These are phyloP conservation scores for Melopsittacus undulatus DNA, from an alignment of 2,797 vertebrate species.

Conservation along the genomic window DNA sequence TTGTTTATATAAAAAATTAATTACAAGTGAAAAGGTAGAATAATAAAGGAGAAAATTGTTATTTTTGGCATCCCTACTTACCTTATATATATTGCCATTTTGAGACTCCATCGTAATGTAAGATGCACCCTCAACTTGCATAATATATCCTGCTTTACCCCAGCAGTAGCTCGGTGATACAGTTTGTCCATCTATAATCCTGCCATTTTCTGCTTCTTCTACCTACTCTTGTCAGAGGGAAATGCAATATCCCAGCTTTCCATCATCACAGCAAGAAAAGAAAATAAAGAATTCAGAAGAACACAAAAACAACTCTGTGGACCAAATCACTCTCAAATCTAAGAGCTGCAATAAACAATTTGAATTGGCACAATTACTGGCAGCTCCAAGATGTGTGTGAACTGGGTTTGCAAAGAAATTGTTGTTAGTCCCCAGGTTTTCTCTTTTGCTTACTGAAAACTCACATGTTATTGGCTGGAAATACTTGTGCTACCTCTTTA, in stretches of 20 bases:
- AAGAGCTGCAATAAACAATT: neutral
- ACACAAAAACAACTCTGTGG: neutral
- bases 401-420: neutral
- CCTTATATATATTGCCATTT: constrained; percentile 55
- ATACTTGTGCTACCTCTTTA: neutral
- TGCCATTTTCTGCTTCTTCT: neutral
- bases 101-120: neutral
- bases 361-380: neutral
- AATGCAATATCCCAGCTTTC: neutral
- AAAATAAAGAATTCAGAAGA: neutral
- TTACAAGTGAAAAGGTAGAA: constrained; percentile 62
- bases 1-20: constrained; percentile 40
- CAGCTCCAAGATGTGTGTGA: neutral
- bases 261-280: neutral
- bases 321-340: neutral
- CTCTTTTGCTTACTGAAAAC: neutral
- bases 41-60: constrained; percentile 54
- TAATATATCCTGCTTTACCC: neutral
- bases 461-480: rapidly evolving
- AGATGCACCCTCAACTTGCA: neutral
- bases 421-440: neutral
- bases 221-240: neutral
- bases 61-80: constrained; percentile 44
- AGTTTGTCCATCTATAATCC: neutral
- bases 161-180: neutral